Evolutionary conservation across 2,113 vertebrate species (phyloP).

Genomic region (Propithecus coquereli): DNA sequence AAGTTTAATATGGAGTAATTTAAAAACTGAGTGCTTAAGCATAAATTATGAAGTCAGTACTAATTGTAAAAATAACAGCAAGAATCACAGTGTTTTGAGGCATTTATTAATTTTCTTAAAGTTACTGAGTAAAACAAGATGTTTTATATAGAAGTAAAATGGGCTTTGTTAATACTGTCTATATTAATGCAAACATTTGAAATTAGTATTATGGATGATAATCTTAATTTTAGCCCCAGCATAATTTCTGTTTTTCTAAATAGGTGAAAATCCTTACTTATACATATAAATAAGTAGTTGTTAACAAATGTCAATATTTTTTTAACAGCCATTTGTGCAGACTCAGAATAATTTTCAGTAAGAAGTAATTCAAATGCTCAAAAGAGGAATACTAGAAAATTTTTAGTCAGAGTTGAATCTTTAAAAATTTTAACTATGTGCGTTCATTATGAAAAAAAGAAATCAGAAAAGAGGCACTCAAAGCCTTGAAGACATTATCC

Average conservation of each 20-base stretch:
- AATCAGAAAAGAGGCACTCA: background rate
- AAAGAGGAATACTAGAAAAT: background rate
- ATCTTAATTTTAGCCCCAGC: background rate
- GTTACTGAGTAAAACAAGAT: background rate
- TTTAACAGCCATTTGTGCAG: background rate
- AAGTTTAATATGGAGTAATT: constrained; percentile 13
- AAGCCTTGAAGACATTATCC: background rate
- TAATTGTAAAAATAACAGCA: background rate
- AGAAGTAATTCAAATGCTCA: background rate
- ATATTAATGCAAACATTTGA: background rate
- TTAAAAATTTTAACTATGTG: background rate
- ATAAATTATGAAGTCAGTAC: background rate
- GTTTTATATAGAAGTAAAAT: background rate
- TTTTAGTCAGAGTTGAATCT: background rate
- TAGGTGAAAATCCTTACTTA: background rate
- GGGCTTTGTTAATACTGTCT: background rate
- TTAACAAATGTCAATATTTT: background rate
- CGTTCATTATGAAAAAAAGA: background rate
- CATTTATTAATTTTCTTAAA: background rate
- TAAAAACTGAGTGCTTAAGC: background rate
- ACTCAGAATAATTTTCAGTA: background rate
- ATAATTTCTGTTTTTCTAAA: background rate
- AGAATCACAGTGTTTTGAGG: background rate
- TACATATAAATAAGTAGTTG: background rate
- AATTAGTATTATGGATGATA: background rate